Conservation (phyloP, 2,888 invertebrate species). For the Melipona bicolor region DNA sequence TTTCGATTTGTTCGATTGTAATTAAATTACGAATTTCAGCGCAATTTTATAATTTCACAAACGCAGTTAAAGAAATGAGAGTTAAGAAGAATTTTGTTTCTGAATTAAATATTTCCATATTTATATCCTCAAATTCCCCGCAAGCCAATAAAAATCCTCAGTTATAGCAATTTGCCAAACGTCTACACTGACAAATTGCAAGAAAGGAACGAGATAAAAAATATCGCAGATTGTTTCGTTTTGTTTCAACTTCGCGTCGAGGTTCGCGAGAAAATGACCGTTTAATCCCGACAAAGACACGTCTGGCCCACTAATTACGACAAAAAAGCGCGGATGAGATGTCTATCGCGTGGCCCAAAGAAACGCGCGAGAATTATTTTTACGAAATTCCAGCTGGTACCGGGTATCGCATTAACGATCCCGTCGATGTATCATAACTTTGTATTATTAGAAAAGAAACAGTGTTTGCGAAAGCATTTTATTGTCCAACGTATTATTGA, state of each 20-base stretch:
- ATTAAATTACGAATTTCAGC: no score
- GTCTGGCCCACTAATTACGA: conserved; percentile 7
- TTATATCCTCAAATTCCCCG: no score
- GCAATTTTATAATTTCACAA: no score
- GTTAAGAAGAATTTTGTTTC: no score
- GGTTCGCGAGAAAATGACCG: conserved; percentile 4
- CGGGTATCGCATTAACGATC: conserved; percentile 36
- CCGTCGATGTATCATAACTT: conserved; percentile 21
- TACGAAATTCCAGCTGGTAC: conserved; percentile 8
- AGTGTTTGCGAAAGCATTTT: conserved; percentile 90
- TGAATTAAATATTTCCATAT: no score
- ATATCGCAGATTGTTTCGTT: no score
- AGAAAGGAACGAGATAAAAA: no score
- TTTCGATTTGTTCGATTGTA: no score
- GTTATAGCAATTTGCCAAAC: no score
- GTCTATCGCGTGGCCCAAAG: background rate
- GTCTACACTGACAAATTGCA: no score
- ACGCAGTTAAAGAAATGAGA: no score
- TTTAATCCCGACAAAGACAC: background rate
- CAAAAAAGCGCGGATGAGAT: background rate
- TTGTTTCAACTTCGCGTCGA: background rate
- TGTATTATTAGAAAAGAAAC: conserved; percentile 88
- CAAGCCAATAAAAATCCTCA: no score
- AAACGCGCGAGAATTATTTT: conserved; percentile 37
- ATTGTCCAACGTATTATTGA: conserved; percentile 89